phyloP scores from a whole-genome alignment of 2,797 vertebrate species.

The Sebastes diaconus region DNA sequence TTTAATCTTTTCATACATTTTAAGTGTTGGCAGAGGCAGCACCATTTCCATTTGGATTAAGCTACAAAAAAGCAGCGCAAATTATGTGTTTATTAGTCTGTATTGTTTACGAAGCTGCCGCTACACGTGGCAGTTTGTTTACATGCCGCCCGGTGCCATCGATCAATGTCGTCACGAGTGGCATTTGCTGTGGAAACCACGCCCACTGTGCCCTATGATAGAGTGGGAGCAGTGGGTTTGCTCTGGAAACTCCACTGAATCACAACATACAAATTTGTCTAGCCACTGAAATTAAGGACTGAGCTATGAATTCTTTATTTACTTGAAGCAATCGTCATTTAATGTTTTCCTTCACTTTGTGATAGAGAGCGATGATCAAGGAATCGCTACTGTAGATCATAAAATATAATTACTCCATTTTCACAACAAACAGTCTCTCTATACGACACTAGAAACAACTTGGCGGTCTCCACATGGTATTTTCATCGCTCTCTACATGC shows the following conservation, averaged over 20 bases:
- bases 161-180: slow-evolving; percentile 8
- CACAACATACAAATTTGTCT: slow-evolving; percentile 22
- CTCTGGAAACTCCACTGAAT: slow-evolving; percentile 46
- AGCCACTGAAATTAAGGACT: slow-evolving; percentile 7
- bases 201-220: slow-evolving; percentile 10
- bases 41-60: neutral
- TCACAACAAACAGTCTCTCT: neutral
- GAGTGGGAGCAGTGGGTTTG: slow-evolving; percentile 21
- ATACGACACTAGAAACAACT: neutral
- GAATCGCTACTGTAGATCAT: neutral
- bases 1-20: neutral
- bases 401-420: neutral
- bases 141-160: neutral
- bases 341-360: neutral
- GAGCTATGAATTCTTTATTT: slow-evolving; percentile 7
- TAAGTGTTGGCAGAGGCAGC: neutral
- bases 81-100: slow-evolving; percentile 13
- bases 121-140: slow-evolving; percentile 30
- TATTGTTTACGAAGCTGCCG: neutral
- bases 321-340: neutral
- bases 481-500: neutral
- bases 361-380: neutral
- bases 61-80: neutral
- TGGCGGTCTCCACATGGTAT: neutral
- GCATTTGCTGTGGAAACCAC: slow-evolving; percentile 33